Evolutionary conservation across 2,797 vertebrate species (phyloP).

Genomic region (Notamacropus eugenii): DNA sequence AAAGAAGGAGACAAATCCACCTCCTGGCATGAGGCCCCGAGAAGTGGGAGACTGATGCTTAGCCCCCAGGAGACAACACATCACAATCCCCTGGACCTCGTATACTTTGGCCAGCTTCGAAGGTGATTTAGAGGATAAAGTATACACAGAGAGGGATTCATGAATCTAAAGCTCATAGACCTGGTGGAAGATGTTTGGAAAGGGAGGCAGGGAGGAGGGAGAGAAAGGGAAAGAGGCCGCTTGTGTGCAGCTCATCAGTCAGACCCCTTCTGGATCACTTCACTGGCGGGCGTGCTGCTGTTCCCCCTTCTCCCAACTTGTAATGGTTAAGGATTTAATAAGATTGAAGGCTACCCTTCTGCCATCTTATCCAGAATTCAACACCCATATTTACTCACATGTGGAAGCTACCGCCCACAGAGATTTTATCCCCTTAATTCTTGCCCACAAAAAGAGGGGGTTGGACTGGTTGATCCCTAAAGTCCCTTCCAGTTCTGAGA

Average conservation of each 20-base stretch:
- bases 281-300: neutral
- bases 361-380: neutral
- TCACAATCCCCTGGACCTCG: neutral
- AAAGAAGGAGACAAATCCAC: neutral
- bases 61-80: neutral
- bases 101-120: neutral
- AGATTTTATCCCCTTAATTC: neutral
- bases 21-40: neutral
- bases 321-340: neutral
- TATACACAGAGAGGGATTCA: neutral
- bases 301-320: neutral
- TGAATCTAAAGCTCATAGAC: neutral
- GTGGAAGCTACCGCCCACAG: neutral
- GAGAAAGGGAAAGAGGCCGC: neutral
- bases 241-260: neutral
- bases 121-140: neutral
- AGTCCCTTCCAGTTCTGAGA: neutral
- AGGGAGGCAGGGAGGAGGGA: neutral
- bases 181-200: neutral
- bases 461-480: neutral
- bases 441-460: neutral
- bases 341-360: neutral
- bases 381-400: neutral
- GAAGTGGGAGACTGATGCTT: neutral
- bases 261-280: neutral